These are phyloP conservation scores for Hipposideros armiger DNA, from an alignment of 2,113 vertebrate genomes.

Conservation along the genomic window DNA sequence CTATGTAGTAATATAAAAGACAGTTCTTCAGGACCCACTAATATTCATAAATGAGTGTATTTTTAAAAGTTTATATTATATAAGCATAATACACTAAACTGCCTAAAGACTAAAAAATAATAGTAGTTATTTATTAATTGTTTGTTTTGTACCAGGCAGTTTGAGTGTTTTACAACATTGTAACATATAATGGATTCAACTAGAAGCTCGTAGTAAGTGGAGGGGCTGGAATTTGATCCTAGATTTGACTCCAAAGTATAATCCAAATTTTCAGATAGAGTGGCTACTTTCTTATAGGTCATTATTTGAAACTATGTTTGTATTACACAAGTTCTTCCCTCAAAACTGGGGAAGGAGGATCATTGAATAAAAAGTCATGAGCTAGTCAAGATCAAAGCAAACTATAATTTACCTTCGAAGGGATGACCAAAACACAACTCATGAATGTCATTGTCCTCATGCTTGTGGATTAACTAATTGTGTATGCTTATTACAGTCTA, in stretches of 20 bases:
- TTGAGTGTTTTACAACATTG: slow-evolving; percentile 45
- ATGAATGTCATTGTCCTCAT: slow-evolving; percentile 46
- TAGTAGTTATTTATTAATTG: slow-evolving; percentile 23
- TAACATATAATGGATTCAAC: slow-evolving; percentile 5
- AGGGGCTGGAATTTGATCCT: slow-evolving; percentile 32
- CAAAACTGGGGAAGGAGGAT: slow-evolving; percentile 13
- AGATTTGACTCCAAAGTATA: slow-evolving; percentile 15
- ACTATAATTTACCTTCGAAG: slow-evolving; percentile 61
- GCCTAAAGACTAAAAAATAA: slow-evolving; percentile 39
- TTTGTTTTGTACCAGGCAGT: not conserved
- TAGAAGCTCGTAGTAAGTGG: slow-evolving; percentile 7
- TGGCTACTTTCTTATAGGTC: slow-evolving; percentile 35
- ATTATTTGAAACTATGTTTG: slow-evolving; percentile 49
- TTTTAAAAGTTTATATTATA: slow-evolving; percentile 29
- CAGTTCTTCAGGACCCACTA: not conserved
- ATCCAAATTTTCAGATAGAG: slow-evolving; percentile 47
- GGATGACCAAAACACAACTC: slow-evolving; percentile 53
- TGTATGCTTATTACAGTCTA: slow-evolving; percentile 50
- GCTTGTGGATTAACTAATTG: slow-evolving; percentile 53
- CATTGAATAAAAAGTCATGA: slow-evolving; percentile 62
- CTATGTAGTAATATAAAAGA: not conserved
- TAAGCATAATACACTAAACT: slow-evolving; percentile 38
- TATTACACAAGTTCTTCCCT: slow-evolving; percentile 38
- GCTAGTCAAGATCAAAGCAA: slow-evolving; percentile 52
- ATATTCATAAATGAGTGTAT: slow-evolving; percentile 20